Evolutionary conservation across 2,113 vertebrate species (phyloP).

Genomic region (Perca schrenkii): DNA sequence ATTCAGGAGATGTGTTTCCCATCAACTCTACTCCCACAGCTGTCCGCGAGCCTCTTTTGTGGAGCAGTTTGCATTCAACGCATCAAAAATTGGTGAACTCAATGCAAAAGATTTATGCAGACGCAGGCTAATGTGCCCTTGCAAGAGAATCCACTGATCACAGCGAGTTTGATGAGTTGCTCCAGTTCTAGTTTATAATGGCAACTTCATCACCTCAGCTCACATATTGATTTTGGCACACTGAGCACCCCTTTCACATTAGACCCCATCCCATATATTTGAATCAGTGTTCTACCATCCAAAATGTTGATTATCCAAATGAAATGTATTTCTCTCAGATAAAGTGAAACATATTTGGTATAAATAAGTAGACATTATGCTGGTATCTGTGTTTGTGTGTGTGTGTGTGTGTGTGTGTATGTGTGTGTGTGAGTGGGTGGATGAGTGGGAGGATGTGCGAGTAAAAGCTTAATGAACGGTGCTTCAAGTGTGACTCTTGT

Average conservation of each 20-base stretch:
- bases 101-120: background rate
- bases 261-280: too few relatives aligned
- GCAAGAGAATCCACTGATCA: background rate
- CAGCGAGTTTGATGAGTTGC: too few relatives aligned
- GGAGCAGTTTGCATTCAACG: background rate
- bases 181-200: too few relatives aligned
- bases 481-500: conserved; percentile 30
- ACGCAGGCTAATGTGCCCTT: too few relatives aligned
- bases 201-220: too few relatives aligned
- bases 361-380: background rate
- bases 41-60: background rate
- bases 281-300: too few relatives aligned
- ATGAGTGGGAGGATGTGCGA: conserved; percentile 18
- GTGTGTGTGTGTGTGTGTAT: background rate
- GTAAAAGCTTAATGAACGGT: conserved; percentile 38
- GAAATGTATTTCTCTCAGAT: too few relatives aligned
- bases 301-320: too few relatives aligned
- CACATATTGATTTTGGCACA: too few relatives aligned
- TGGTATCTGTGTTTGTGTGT: background rate
- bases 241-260: too few relatives aligned
- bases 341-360: background rate
- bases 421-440: background rate
- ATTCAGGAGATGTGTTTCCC: background rate
- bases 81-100: background rate
- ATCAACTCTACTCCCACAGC: background rate